Evolutionary conservation across 2,797 vertebrate genomes (phyloP), one percentile per base, ranked within the genome.

Genomic region (Hyperoplus lanceolatus): DNA sequence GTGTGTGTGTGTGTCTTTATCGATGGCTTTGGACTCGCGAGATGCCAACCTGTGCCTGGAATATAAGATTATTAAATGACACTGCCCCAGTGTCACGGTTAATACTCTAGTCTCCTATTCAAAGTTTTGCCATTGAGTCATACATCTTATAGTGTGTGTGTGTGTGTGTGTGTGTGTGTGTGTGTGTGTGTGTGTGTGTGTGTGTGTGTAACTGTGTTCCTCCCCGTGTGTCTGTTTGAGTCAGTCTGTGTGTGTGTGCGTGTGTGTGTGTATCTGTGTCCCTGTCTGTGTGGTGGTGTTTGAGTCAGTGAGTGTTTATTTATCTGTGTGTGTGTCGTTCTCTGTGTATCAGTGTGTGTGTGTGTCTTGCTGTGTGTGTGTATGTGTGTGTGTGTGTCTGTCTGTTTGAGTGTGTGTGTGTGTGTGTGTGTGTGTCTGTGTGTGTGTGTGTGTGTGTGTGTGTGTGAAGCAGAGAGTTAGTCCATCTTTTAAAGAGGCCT

Each of bases 31-130:
- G 51, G 57, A 21, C 70, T 79, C 68, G 21, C 18, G 2, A 4
- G 61, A 65, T 42, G 73, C 39, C 83, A 61, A 49, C 77, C 71
- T 76, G 73, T 75, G 82, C 85, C 86, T 80, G 74, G 87, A 84
- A 82, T 87, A 81, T 70, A 42, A 85, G 75, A 86, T 79, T 67
- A 84, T 83, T 68, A 79, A 82, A 81, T 16, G 3, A 3, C 29
- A 29, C 29, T 29, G 74, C 75, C 82, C 76, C 5, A 9, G 29
- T 75, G 83, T 87, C 75, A 46, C 10, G 67, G 69, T 70, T 81
- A 73, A 92, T 77, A 73, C 84, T 79, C 73, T 38, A 21, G 62
- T 67, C 82, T 85, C 77, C 72, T 88, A 74, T 75, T 80, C 79
- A 82, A 77, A 86, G 81, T 90, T 86, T 75, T 49, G 42, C 67